Percentiles rank a stretch among this genome's conserved stretches.
Evolutionary conservation across 2,888 invertebrate genomes (phyloP).

Genomic region (Lithophane semibrunnea): DNA sequence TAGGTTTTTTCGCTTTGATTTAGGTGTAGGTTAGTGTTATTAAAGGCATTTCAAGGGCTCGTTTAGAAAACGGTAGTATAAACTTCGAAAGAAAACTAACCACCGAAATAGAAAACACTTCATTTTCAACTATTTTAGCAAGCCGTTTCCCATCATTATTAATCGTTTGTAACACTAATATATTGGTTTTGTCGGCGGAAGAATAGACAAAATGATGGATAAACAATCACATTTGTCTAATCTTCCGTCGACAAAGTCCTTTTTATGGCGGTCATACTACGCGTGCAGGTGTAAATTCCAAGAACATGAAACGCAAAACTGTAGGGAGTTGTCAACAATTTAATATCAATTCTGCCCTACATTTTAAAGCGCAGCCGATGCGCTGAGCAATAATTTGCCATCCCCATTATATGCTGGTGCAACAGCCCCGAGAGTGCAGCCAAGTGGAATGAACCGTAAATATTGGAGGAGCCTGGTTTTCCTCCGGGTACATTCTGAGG

Average conservation of each 20-base stretch:
- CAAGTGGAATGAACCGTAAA: conserved; percentile 62
- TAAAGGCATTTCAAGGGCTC: background rate
- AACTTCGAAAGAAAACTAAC: background rate
- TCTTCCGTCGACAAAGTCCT: no score
- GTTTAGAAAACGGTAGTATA: background rate
- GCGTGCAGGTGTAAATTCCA: no score
- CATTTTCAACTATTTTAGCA: background rate
- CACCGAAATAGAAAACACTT: background rate
- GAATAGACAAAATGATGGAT: no score
- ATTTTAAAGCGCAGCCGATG: conserved; percentile 24
- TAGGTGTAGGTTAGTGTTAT: background rate
- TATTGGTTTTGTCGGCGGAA: no score
- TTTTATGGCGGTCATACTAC: no score
- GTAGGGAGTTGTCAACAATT: conserved; percentile 1
- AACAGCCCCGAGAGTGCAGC: conserved; percentile 36
- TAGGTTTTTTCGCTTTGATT: background rate
- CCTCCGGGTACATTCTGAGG: conserved; percentile 42
- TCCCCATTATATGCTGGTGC: conserved; percentile 44
- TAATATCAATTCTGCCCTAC: conserved; percentile 35
- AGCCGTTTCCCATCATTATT: background rate
- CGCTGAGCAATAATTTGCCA: conserved; percentile 44
- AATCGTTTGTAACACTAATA: no score
- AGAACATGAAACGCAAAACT: background rate
- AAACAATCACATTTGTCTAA: no score
- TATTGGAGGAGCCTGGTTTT: conserved; percentile 41